These are phyloP conservation scores for Glomeris maerens DNA, from an alignment of 1,140 invertebrate genomes.

Conservation along the genomic window DNA sequence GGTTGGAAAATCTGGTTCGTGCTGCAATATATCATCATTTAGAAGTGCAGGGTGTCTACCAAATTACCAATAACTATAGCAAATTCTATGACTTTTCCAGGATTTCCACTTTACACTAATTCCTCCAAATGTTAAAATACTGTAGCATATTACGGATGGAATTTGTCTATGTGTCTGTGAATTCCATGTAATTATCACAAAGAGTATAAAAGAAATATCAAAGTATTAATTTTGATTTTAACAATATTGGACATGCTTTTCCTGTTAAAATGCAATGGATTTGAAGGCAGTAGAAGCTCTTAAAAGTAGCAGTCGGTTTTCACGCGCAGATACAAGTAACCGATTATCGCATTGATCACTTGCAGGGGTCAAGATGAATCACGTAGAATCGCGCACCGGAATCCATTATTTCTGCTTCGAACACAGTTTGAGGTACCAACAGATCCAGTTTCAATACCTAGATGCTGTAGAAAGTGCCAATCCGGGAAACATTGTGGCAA, in stretches of 20 bases:
- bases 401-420: constrained; percentile 60
- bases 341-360: constrained; percentile 11
- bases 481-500: constrained; percentile 59
- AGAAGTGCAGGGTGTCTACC: no score
- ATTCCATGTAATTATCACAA: no score
- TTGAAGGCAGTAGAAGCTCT: constrained; percentile 6
- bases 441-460: constrained; percentile 56
- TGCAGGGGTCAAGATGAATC: constrained; percentile 52
- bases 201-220: no score
- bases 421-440: constrained; percentile 59
- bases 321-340: constrained; percentile 11
- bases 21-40: no score
- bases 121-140: no score
- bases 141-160: no score
- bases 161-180: no score
- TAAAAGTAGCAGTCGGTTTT: constrained; percentile 3
- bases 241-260: background rate
- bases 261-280: constrained; percentile 13
- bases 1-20: constrained; percentile 43
- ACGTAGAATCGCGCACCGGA: constrained; percentile 38
- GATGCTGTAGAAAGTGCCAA: constrained; percentile 62
- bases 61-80: no score
- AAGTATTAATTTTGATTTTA: background rate
- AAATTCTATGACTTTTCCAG: no score
- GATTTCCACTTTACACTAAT: no score